phyloP scores from a whole-genome alignment of 2,113 vertebrate genomes.

The Tylochromis polylepis region DNA sequence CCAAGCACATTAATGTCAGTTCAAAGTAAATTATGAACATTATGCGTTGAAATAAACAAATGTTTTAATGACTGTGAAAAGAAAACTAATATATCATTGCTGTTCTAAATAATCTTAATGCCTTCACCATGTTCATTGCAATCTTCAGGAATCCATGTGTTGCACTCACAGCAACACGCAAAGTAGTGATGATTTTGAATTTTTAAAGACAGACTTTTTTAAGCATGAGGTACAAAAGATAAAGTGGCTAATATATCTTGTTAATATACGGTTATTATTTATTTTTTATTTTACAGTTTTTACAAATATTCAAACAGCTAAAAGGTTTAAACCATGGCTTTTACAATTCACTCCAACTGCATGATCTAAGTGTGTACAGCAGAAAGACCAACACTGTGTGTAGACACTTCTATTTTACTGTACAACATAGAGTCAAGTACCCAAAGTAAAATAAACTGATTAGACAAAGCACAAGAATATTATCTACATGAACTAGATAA shows the following conservation, averaged over 20 bases:
- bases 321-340: background rate
- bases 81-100: background rate
- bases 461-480: background rate
- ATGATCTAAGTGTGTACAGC: background rate
- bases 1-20: no score
- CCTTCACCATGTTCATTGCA: background rate
- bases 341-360: background rate
- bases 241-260: background rate
- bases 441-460: background rate
- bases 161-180: background rate
- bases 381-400: background rate
- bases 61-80: background rate
- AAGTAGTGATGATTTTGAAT: background rate
- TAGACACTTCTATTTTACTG: background rate
- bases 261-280: background rate
- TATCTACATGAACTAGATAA: background rate
- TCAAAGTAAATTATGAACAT: no score
- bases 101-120: background rate
- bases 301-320: background rate
- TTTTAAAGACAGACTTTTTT: background rate
- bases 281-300: background rate
- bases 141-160: background rate
- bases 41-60: no score
- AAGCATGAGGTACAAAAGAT: background rate
- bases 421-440: background rate